phyloP scores from a whole-genome alignment of 2,888 invertebrate species.

The Drosophila kambysellisi region DNA sequence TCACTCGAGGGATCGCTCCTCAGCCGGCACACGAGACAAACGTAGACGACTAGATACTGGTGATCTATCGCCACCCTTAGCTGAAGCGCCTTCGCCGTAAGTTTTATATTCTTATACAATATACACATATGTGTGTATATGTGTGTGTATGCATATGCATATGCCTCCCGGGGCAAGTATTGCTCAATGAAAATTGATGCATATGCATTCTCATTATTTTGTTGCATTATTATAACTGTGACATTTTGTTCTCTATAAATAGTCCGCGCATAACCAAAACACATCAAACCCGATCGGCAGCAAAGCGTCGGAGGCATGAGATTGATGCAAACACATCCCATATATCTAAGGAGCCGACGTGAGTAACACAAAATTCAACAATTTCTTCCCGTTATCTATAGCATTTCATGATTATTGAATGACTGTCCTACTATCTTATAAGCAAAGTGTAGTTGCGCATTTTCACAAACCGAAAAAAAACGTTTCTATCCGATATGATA shows the following conservation, averaged over 20 bases:
- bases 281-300: constrained; percentile 80
- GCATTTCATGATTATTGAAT: neutral
- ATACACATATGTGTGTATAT: neutral
- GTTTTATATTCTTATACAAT: constrained; percentile 52
- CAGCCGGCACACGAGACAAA: constrained; percentile 86
- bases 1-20: constrained; percentile 88
- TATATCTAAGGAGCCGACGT: constrained; percentile 84
- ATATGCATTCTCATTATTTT: constrained; percentile 22
- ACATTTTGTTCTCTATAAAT: constrained; percentile 55
- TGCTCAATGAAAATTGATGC: constrained; percentile 22
- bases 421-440: neutral
- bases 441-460: neutral
- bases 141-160: constrained; percentile 12
- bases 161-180: constrained; percentile 32
- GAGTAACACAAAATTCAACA: constrained; percentile 59
- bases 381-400: neutral
- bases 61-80: constrained; percentile 84
- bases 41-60: constrained; percentile 89
- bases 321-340: constrained; percentile 86
- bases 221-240: constrained; percentile 29
- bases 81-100: constrained; percentile 84
- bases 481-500: neutral
- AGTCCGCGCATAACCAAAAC: constrained; percentile 82
- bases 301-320: constrained; percentile 89
- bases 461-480: neutral